Base-by-base conservation (phyloP, 1,140 invertebrate species). In the Nymphalis io region DNA sequence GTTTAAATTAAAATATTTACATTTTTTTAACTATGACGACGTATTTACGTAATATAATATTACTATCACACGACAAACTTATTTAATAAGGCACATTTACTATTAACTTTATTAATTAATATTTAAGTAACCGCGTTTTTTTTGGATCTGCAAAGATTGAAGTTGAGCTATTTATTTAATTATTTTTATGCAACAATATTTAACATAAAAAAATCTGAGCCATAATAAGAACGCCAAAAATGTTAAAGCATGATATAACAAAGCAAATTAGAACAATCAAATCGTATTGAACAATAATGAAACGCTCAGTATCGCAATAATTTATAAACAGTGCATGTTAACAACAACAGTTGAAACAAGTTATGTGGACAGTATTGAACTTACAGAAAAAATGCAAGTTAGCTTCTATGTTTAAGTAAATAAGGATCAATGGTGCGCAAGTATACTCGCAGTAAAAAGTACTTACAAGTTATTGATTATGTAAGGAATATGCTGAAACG, bases 251-350 rank as follows among this genome's bases (percentile, higher is more conserved):
- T 55, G 51, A 64, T 58, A 63, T 68, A 76, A 76, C 70, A 75
- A 77, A 69, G 70, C 76, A 82, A 85, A 85, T 85, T 81, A 85
- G 80, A 83, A 84, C 83, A 84, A 86, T 83, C 77, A 83, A 79
- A 76, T 73, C 66, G 73, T 76, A 74, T 72, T 69, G 78, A 85
- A 80, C 81, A 80, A 80, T 85, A 73, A 72, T 70, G 77, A 79
- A 83, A 82, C 79, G 72, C 77, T 70, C 75, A 77, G 78, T 75
- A 83, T 83, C 79, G 80, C 78, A 86, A 84, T 66, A 78, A 86
- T 88, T 88, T 85, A 80, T 86, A 88, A 88, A 86, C 82, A 88
- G 63, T 71, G 60, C 70, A 76, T 86, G 80, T 85, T 82, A 80
- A 83, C 83, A 80, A 58, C 75, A 60, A 73, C 73, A 74, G 63